These are phyloP conservation scores for Astyanax mexicanus DNA, from an alignment of 2,797 vertebrate species.

Conservation along the genomic window DNA sequence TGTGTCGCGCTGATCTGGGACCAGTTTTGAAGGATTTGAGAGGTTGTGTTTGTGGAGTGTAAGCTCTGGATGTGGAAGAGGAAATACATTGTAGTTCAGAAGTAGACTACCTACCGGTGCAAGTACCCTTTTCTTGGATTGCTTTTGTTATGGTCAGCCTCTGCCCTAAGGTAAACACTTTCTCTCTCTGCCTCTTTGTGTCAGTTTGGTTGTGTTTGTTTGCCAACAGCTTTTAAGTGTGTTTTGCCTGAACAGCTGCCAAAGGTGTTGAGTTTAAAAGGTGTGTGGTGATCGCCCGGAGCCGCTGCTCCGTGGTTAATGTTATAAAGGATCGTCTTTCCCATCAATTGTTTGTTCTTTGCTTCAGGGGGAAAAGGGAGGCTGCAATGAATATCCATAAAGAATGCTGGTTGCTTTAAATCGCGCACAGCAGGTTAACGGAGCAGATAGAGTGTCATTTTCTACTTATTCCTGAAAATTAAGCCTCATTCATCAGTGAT, in stretches of 20 bases:
- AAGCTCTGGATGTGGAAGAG: not conserved
- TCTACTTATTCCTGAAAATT: no score
- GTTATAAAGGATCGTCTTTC: slow-evolving; percentile 23
- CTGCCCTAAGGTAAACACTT: slow-evolving; percentile 48
- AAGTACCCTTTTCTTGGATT: slow-evolving; percentile 24
- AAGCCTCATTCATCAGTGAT: no score
- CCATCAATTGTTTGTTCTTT: not conserved
- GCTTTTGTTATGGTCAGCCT: slow-evolving; percentile 16
- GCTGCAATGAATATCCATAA: slow-evolving; percentile 6
- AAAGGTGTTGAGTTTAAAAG: slow-evolving; percentile 6
- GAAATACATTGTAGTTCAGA: slow-evolving; percentile 9
- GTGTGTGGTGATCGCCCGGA: slow-evolving; percentile 11
- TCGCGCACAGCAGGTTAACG: not conserved
- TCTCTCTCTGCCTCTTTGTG: slow-evolving; percentile 21
- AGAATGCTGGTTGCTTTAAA: not conserved
- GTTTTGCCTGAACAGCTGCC: slow-evolving; percentile 37
- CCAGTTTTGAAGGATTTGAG: slow-evolving; percentile 27
- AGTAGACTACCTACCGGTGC: not conserved
- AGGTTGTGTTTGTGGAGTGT: not conserved
- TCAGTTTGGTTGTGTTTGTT: slow-evolving; percentile 24
- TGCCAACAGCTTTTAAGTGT: slow-evolving; percentile 39
- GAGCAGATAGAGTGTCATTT: not conserved
- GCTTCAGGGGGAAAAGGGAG: not conserved
- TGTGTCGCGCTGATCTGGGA: slow-evolving; percentile 33
- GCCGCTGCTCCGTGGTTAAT: slow-evolving; percentile 19